Evolutionary conservation across 2,113 vertebrate species (phyloP).

Genomic region (Malurus cyaneus): DNA sequence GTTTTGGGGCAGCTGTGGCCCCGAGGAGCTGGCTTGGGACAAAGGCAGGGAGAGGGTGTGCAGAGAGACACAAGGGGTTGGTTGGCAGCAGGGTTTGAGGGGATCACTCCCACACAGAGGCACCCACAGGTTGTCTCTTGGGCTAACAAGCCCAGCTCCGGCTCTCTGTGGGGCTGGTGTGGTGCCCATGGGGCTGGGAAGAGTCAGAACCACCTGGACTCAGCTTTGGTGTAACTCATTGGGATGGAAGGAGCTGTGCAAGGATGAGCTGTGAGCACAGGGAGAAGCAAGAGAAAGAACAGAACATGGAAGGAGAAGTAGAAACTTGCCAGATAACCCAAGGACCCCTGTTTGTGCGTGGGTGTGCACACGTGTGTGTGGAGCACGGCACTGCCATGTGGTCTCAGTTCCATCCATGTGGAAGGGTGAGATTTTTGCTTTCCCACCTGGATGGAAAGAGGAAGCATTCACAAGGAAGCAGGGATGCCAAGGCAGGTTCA

Average conservation of each 20-base stretch:
- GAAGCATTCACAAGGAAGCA: neutral
- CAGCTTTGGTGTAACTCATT: neutral
- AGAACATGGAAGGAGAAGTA: neutral
- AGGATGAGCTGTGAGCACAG: neutral
- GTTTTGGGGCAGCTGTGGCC: neutral
- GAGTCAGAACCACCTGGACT: neutral
- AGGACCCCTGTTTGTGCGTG: neutral
- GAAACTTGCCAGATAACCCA: neutral
- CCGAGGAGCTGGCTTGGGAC: rapidly evolving
- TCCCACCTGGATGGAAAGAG: neutral
- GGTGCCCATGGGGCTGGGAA: neutral
- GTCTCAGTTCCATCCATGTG: neutral
- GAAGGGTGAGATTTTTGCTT: neutral
- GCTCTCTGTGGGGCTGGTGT: neutral
- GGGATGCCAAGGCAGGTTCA: neutral
- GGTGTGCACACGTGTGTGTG: neutral
- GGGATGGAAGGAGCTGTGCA: neutral
- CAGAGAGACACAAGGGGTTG: neutral
- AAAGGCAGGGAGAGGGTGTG: neutral
- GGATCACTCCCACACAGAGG: neutral
- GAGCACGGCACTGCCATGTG: neutral
- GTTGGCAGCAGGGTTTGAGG: neutral
- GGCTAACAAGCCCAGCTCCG: neutral
- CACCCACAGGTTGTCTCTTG: rapidly evolving
- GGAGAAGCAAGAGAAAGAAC: neutral